These are phyloP conservation scores for Epizoanthus stellaris DNA, from an alignment of 92 coral and sea anemone genomes.

Conservation along the genomic window DNA sequence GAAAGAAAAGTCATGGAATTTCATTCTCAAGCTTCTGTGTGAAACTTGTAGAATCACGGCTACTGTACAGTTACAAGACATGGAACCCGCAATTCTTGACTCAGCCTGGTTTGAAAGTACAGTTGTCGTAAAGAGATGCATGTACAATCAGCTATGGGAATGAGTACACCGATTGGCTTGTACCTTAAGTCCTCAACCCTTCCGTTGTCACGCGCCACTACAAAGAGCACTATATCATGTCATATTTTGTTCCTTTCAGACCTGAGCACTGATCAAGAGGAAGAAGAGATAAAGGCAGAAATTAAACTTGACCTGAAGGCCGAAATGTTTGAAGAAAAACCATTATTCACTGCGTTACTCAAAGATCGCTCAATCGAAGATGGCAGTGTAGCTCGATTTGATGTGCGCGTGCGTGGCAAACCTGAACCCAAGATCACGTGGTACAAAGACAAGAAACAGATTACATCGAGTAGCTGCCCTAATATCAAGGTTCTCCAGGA, in stretches of 20 bases:
- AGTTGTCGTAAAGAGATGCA: too few relatives aligned
- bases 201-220: too few relatives aligned
- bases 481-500: slow-evolving; percentile 79
- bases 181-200: too few relatives aligned
- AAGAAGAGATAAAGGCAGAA: slow-evolving; percentile 44
- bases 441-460: slow-evolving; percentile 83
- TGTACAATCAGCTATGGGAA: too few relatives aligned
- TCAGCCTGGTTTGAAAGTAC: too few relatives aligned
- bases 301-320: slow-evolving; percentile 38
- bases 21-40: too few relatives aligned
- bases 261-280: slow-evolving; percentile 57
- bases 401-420: slow-evolving; percentile 89
- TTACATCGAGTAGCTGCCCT: slow-evolving; percentile 59
- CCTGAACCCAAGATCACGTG: slow-evolving; percentile 86
- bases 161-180: too few relatives aligned
- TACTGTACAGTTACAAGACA: too few relatives aligned
- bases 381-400: slow-evolving; percentile 85
- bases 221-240: background rate
- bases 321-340: slow-evolving; percentile 65
- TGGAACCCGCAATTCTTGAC: too few relatives aligned
- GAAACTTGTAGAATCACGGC: too few relatives aligned
- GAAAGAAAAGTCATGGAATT: too few relatives aligned
- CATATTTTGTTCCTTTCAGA: background rate
- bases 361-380: slow-evolving; percentile 84
- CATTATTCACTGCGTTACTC: slow-evolving; percentile 78